Evolutionary conservation across 2,888 invertebrate species (phyloP), one percentile per base, ranked within the genome.

Genomic region (Pseudococcus jackbeardsleyi): DNA sequence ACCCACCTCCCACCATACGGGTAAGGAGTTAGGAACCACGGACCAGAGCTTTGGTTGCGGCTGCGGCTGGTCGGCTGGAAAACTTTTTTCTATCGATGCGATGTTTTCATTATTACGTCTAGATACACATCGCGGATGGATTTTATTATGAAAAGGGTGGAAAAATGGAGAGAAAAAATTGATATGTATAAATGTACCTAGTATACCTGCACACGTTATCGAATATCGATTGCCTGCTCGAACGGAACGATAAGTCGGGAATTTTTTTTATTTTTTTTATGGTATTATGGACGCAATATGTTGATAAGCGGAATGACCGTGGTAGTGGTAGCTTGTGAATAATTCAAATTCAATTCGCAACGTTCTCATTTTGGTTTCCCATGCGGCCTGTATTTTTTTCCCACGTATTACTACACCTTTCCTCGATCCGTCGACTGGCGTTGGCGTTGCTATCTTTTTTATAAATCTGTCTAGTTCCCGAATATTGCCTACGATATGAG

Each of bases 261-360:
- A 42, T 79, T 79, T 79, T n/a, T n/a, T n/a, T n/a, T n/a, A n/a
- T n/a, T n/a, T n/a, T n/a, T n/a, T 79, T 79, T 79, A 79, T 42
- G n/a, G n/a, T 46, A 79, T 42, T 79, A 79, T 42, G 42, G 42
- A 79, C 6, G 79, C 79, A 79, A 79, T 79, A 79, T 79, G 79
- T 42, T 79, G 79, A 79, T 26, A 33, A 72, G 79, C 79, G 59
- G 9, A 59, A 59, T 59, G 59, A 59, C 59, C 59, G 19, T 59
- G 19, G 19, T 19, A n/a, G 19, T 59, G 11, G 42, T 33, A 26
- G 79, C 79, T 79, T 79, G 39, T 79, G 79, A 79, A 79, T 79
- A 79, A 79, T 79, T 79, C 79, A 79, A 79, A 79, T 79, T 79
- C 79, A 79, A 79, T 79, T 79, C 42, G 79, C 42, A 42, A 79